Base-by-base conservation (phyloP, 2,113 vertebrate genomes). In the Anarhynchus alexandrinus region DNA sequence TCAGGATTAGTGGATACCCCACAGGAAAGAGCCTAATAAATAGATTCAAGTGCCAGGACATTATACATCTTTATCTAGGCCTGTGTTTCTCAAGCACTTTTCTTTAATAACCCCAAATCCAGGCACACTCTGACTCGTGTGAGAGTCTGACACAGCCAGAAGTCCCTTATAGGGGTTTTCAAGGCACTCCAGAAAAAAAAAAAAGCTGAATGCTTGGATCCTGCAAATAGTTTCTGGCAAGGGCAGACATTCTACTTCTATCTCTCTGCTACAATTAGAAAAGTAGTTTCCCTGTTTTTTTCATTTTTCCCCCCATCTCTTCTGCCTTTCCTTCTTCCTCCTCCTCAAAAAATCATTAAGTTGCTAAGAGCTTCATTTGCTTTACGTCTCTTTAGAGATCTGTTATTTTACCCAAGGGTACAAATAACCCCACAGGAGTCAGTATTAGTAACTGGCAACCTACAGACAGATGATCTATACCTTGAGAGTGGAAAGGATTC, bases 11-110 rank as follows among this genome's bases (percentile, higher is more conserved):
- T 57, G 69, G 77, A 86, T 94, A 86, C 43, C 79, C 54, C 82
- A 88, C 57, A 91, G 55, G 59, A 96, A 97, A 78, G 85, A 88
- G 57, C 47, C 55, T 96, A 88, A 93, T 85, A 96, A 93, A 90
- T 86, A 89, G 26, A 87, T 43, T 19, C 51, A 91, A 94, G 84
- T 89, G 15, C 49, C 79, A 94, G 82, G 19, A 82, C 40, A 40
- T 64, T 40, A 36, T 70, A 64, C 23, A 40, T 89, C 83, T 93
- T 95, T 93, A 76, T 93, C 45, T 82, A 76, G 65, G 40, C 47
- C 57, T 88, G 6, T 79, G 61, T 52, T 91, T 96, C 81, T 86
- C 62, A 77, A 92, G 16, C 22, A 74, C 11, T 77, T 82, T 85
- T 89, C 66, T 80, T 95, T 82, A 85, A 47, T 40, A 66, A 84